These are phyloP conservation scores for Fukomys damarensis DNA, from an alignment of 2,113 vertebrate species.

Conservation along the genomic window DNA sequence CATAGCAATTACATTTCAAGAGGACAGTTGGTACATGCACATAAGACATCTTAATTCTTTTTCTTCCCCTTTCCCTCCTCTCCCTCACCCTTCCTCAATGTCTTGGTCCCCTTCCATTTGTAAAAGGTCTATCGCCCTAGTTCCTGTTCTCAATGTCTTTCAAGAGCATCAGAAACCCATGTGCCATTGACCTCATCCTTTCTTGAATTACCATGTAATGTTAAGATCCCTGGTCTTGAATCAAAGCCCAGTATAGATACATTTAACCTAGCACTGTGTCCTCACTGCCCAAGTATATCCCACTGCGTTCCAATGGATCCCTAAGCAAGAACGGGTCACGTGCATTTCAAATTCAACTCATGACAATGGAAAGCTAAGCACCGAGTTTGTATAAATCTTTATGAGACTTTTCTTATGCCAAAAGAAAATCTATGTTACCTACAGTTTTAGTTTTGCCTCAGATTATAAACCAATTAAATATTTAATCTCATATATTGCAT, in stretches of 20 bases:
- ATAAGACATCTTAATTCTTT: neutral
- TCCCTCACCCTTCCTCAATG: neutral
- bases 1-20: neutral
- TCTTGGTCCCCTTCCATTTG: neutral
- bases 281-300: neutral
- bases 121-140: neutral
- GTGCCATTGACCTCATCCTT: neutral
- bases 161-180: neutral
- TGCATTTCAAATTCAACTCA: neutral
- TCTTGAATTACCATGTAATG: neutral
- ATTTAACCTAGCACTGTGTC: neutral
- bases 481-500: neutral
- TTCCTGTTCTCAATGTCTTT: neutral
- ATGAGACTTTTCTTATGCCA: neutral
- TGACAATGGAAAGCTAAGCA: neutral
- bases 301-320: neutral
- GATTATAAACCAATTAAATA: neutral
- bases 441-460: constrained; percentile 24
- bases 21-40: neutral
- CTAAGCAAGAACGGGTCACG: neutral
- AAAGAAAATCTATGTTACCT: neutral
- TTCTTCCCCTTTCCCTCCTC: neutral
- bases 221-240: neutral
- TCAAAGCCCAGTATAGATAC: neutral
- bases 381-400: neutral